Conservation (phyloP, 2,113 vertebrate species). For the Lates calcarifer region DNA sequence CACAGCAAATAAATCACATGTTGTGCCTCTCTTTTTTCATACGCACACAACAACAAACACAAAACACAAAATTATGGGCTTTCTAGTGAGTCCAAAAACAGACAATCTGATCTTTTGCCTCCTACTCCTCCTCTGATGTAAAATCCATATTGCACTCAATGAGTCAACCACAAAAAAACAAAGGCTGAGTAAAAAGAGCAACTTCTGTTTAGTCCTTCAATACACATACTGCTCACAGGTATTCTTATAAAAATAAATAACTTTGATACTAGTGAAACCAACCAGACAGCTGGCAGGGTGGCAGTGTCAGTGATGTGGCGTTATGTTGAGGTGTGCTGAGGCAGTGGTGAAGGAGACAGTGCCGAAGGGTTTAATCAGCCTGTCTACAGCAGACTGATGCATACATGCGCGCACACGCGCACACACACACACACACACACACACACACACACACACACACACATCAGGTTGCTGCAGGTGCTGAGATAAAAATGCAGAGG, state of each 20-base stretch:
- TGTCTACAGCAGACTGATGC: conserved; percentile 33
- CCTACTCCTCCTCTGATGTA: conserved; percentile 21
- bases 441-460: conserved; percentile 32
- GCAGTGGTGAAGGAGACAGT: conserved; percentile 34
- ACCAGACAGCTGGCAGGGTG: conserved; percentile 12
- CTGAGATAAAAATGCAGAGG: conserved; percentile 54
- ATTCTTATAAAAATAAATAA: conserved; percentile 27
- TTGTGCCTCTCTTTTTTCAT: background rate
- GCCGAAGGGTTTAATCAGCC: conserved; percentile 65
- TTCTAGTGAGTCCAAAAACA: conserved; percentile 28
- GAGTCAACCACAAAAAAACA: conserved; percentile 7
- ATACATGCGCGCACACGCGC: background rate
- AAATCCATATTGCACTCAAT: conserved; percentile 28
- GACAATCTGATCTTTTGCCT: conserved; percentile 15
- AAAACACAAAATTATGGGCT: conserved; percentile 22
- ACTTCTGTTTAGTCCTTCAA: background rate
- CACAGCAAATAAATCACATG: conserved; percentile 14
- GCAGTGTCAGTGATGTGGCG: conserved; percentile 27
- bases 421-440: conserved; percentile 52
- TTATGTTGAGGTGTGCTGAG: conserved; percentile 29
- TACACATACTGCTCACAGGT: background rate
- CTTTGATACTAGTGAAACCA: conserved; percentile 3
- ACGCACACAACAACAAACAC: too few species aligned
- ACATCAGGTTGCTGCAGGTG: conserved; percentile 51
- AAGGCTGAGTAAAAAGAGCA: conserved; percentile 7